phyloP scores from a whole-genome alignment of 2,113 vertebrate species.

The Haemorhous mexicanus region DNA sequence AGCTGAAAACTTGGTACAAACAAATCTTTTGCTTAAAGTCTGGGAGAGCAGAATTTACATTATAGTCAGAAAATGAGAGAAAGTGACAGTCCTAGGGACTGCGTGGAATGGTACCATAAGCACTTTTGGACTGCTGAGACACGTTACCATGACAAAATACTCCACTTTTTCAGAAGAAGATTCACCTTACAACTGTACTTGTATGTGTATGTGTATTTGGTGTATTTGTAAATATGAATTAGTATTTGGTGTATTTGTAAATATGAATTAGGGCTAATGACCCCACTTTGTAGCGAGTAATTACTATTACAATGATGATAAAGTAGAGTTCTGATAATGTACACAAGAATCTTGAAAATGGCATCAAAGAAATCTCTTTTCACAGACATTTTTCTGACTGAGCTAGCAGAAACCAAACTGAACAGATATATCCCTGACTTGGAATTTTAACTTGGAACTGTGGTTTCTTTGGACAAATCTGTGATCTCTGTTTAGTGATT shows the following conservation, averaged over 20 bases:
- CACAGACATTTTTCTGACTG: not conserved
- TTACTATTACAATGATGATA: not conserved
- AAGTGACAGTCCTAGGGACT: not conserved
- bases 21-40: not conserved
- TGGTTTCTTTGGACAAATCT: not conserved
- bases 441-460: not conserved
- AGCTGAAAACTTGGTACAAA: constrained; percentile 13
- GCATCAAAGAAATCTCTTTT: not conserved
- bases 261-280: constrained; percentile 5
- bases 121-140: not conserved
- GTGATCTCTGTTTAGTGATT: not conserved
- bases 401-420: not conserved
- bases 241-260: not conserved
- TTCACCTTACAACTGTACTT: not conserved
- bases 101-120: not conserved
- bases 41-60: not conserved
- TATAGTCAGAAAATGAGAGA: not conserved
- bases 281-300: not conserved
- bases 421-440: not conserved
- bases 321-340: not conserved
- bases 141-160: not conserved
- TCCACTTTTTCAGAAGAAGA: not conserved
- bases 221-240: not conserved
- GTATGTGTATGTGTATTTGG: not conserved
- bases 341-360: not conserved